Base-by-base conservation (phyloP, 2,888 invertebrate species). In the Ditylenchus weischeri region DNA sequence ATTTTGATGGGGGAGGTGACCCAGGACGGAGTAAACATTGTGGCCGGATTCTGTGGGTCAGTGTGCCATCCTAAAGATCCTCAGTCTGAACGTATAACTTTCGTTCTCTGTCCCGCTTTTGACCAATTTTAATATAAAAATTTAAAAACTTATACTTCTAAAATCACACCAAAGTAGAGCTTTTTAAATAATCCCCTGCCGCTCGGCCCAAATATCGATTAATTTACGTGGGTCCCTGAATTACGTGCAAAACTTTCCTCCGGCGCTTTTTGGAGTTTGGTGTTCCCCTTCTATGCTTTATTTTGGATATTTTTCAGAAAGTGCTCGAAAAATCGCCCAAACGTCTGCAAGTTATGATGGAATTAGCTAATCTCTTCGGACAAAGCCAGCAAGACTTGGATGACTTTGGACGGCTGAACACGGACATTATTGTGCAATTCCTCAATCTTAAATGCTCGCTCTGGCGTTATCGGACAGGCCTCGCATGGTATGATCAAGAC, bases 401-500 rank as follows among this genome's bases (percentile, higher is more conserved):
- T 36, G 51, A 38, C 13, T 58, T 51, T 51, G 21, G 67, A 54
- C 67, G 65, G 13, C 15, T 66, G n/a, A 23, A 63, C 43, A 57
- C 60, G 5, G 57, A 58, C 1, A 47, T 48, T 18, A 54, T 67
- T 23, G 19, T 67, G 21, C 60, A 67, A 18, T 66, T 43, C 29
- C n/a, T 67, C 19, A 58, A 64, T 6, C 51, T 67, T 11, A 67
- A 67, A 43, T 47, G 43, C 21, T 49, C 36, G 1, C 57, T 65
- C 43, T 23, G 57, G 36, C 63, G 65, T 10, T 49, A 67, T 21
- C 54, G 67, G 18, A 65, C 60, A n/a, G 58, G 38, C 13, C 50
- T 67, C 64, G 58, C 65, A 11, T 38, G 19, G 51, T 66, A 67
- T 51, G 67, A 67, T 47, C n/a, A 48, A 36, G 43, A 58, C 15